Evolutionary conservation across 2,797 vertebrate genomes (phyloP), one percentile per base, ranked within the genome.

Genomic region (Tamandua tetradactyla): DNA sequence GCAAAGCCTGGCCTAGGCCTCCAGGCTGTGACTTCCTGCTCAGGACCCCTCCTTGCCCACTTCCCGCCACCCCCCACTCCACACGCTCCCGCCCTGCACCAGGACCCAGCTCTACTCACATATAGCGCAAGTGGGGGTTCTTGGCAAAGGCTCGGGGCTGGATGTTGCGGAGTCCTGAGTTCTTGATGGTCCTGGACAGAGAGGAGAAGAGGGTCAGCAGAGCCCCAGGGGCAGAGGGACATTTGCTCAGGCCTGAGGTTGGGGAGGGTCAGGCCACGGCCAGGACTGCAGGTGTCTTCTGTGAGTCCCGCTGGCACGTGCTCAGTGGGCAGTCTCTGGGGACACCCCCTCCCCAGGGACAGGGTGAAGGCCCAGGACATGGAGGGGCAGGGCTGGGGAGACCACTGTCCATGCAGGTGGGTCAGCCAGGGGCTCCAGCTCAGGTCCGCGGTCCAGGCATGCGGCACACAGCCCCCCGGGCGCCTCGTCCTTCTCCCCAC

Each of bases 101-200:
- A 3, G 5, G 27, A 0, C 5, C 7, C 52, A 30, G 74, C 11
- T 93, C 88, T 94, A 99, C 99, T 99, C 97, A 99, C 99, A 99
- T 99, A 97, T 99, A 99, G 95, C 97, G 99, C 97, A 99, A 98
- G 69, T 99, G 98, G 32, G 99, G 99, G 97, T 99, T 99, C 98
- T 99, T 99, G 97, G 99, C 99, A 87, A 99, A 99, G 85, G 99
- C 99, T 44, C 99, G 98, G 4, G 99, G 97, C 95, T 99, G 99
- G 98, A 99, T 99, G 30, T 94, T 98, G 62, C 98, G 98, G 91
- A 99, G 98, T 98, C 98, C 99, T 98, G 99, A 99, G 97, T 98
- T 99, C 95, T 98, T 99, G 95, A 99, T 99, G 93, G 99, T 99
- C 98, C 99, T 99, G 96, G 1, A 87, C 96, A 96, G 74, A 98